Evolutionary conservation across 2,113 vertebrate species (phyloP).

Genomic region (Myocastor coypus): DNA sequence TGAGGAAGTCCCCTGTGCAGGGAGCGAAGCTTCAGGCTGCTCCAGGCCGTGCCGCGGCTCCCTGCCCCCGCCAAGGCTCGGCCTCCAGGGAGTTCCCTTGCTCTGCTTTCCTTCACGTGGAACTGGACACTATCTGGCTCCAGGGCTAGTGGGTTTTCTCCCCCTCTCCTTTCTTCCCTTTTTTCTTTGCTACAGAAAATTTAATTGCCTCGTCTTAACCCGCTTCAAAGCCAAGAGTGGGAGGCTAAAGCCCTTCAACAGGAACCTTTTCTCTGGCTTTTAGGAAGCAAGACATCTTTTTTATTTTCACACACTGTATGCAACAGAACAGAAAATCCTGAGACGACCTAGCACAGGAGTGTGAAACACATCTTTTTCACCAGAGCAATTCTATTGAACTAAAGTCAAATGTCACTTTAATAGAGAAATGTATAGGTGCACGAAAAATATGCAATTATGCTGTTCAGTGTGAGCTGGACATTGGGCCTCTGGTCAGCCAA

Average conservation of each 20-base stretch:
- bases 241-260: background rate
- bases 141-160: background rate
- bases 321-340: background rate
- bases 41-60: no score
- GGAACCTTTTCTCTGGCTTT: background rate
- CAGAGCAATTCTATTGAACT: background rate
- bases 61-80: background rate
- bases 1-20: fast-evolving
- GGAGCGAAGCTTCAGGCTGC: background rate
- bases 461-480: background rate
- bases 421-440: background rate
- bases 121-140: background rate
- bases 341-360: background rate
- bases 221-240: background rate
- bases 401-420: background rate
- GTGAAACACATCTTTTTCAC: background rate
- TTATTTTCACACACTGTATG: background rate
- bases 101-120: background rate
- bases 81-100: background rate
- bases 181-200: conserved; percentile 31
- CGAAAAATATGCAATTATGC: background rate
- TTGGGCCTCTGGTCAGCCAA: background rate
- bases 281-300: background rate
- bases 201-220: background rate
- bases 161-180: background rate